Evolutionary conservation across 2,113 vertebrate species (phyloP), one percentile per base, ranked within the genome.

Genomic region (Scolopax mira): DNA sequence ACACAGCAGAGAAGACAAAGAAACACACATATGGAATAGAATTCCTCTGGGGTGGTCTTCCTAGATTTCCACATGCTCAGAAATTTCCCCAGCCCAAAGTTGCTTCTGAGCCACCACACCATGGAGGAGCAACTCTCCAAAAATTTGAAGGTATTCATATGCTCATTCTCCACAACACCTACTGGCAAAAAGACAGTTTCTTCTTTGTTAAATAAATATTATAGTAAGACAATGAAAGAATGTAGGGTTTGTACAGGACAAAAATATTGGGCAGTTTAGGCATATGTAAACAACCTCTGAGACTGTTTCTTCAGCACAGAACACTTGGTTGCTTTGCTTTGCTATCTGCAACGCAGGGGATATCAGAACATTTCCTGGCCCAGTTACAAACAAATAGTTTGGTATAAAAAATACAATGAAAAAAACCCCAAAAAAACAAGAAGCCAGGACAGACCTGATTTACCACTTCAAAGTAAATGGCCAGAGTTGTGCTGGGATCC

Each of bases 391-490:
- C 11, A 91, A 58, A 30, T 8, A 61, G 4, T 41, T 35, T 25
- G 6, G 5, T 39, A 11, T 27, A 77, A 88, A 81, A 79, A 35
- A 57, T 10, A 60, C 2, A 3, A 39, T 8, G 9, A 6, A n/a
- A 65, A 27, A 52, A 78, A n/a, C n/a, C n/a, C n/a, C n/a, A n/a
- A 80, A 46, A 10, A 17, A 44, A 18, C 18, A 24, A 69, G 15
- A 80, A 91, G n/a, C 8, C 35, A n/a, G 31, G 71, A 73, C 94
- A 74, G 94, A 99, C 99, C 98, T 99, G 99, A 98, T 99, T 99
- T 61, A 99, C 99, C 24, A 99, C 99, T 98, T 99, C 99, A 97
- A 99, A 99, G 90, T 98, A 99, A 89, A 99, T 85, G 46, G 97
- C 99, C 66, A 99, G 90, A 27, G 99, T 99, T 61, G 98, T 98